A percentile compares a stretch with the other conserved stretches of the same genome.
phyloP scores from a whole-genome alignment of 2,113 vertebrate genomes.

The Fulmarus glacialis region DNA sequence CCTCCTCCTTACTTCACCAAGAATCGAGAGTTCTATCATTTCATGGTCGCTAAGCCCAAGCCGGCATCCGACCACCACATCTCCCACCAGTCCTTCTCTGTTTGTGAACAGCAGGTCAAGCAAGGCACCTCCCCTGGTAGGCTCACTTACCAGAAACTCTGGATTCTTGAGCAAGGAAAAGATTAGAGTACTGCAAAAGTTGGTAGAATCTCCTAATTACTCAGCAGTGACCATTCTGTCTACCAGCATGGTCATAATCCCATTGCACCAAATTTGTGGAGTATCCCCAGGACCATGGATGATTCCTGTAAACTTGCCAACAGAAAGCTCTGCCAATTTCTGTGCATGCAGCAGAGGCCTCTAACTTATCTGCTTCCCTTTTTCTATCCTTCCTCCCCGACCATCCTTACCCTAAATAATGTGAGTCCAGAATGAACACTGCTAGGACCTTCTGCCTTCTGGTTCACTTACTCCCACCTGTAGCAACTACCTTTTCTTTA shows the following conservation, averaged over 20 bases:
- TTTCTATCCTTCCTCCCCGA: neutral
- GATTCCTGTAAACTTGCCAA: neutral
- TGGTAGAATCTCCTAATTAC: neutral
- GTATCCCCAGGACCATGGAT: neutral
- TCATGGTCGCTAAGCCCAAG: no score
- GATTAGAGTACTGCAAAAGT: neutral
- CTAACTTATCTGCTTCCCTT: neutral
- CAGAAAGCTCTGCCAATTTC: neutral
- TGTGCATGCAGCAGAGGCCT: neutral
- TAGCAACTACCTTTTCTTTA: neutral
- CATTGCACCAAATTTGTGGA: neutral
- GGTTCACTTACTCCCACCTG: neutral
- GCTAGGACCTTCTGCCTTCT: neutral
- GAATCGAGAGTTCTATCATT: no score
- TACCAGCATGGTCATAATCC: neutral
- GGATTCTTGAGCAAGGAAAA: neutral
- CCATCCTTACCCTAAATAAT: neutral
- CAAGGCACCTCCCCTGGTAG: no score
- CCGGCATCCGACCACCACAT: no score
- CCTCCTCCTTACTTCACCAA: no score
- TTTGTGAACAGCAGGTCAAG: no score
- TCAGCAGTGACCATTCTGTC: neutral
- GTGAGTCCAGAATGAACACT: neutral
- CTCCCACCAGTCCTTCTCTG: no score
- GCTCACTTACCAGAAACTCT: neutral